phyloP scores from a whole-genome alignment of 2,797 vertebrate genomes.

The Xenopus petersii region DNA sequence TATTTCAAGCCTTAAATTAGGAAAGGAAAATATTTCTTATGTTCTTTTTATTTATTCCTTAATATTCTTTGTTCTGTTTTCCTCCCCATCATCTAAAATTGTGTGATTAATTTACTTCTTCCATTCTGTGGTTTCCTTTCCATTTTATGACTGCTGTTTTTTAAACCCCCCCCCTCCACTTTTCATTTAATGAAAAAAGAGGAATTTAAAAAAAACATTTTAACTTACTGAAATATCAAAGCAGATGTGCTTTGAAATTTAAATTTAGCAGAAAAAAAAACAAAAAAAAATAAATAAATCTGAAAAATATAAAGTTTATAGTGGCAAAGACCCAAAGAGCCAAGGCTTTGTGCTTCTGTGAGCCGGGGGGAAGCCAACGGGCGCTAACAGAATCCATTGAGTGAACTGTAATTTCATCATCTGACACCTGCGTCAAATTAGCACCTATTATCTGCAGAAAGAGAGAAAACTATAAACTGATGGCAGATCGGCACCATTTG shows the following conservation, averaged over 20 bases:
- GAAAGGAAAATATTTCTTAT: conserved; percentile 46
- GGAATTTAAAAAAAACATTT: conserved; percentile 1
- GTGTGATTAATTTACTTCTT: conserved; percentile 44
- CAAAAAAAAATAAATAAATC: conserved; percentile 8
- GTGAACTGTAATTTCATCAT: neutral
- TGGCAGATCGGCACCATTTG: conserved; percentile 22
- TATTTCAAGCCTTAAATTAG: conserved; percentile 32
- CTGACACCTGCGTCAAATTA: conserved; percentile 25
- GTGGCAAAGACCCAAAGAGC: conserved; percentile 5
- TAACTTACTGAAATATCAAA: conserved; percentile 40
- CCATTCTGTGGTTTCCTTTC: conserved; percentile 40
- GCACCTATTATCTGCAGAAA: conserved; percentile 21
- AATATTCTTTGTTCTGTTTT: conserved; percentile 55
- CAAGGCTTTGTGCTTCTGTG: neutral
- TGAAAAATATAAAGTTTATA: conserved; percentile 21
- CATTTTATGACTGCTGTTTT: conserved; percentile 29
- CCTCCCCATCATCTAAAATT: conserved; percentile 24
- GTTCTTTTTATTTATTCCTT: conserved; percentile 42
- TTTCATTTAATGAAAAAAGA: conserved; percentile 35
- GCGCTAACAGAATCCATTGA: neutral
- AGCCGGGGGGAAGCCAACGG: neutral
- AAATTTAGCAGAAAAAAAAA: conserved; percentile 15
- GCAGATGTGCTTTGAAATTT: conserved; percentile 25
- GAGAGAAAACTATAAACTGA: conserved; percentile 8
- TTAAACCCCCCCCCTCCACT: neutral